Percentiles rank a stretch among this genome's conserved stretches.
These are phyloP conservation scores for Agrochola circellaris DNA, from an alignment of 2,888 invertebrate genomes.

Conservation along the genomic window DNA sequence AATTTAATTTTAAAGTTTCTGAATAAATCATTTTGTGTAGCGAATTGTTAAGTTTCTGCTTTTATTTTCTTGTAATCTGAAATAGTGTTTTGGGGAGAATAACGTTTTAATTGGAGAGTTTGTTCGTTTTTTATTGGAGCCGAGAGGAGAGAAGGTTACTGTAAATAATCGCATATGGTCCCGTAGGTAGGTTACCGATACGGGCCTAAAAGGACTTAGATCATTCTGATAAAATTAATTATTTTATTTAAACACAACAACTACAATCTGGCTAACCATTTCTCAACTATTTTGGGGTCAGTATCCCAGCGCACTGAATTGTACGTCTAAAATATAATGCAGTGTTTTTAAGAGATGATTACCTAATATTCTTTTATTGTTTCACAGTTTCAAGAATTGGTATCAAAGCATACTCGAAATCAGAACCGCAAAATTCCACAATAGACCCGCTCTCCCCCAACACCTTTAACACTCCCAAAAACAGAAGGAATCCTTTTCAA, in stretches of 20 bases:
- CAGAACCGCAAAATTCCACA: neutral
- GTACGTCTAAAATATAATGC: neutral
- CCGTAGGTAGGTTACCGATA: neutral
- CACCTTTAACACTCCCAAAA: neutral
- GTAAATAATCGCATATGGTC: neutral
- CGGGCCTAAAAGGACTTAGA: neutral
- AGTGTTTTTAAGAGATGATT: neutral
- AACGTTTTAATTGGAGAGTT: neutral
- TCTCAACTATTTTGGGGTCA: too few species aligned
- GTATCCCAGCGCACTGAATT: too few species aligned
- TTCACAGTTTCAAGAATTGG: too few species aligned
- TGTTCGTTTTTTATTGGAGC: neutral
- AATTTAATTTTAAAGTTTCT: constrained; percentile 59
- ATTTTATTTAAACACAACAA: neutral
- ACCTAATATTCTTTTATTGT: neutral
- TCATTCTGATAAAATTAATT: neutral
- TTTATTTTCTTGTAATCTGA: constrained; percentile 24
- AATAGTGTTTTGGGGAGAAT: neutral
- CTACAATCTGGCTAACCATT: too few species aligned
- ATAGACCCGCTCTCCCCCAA: neutral
- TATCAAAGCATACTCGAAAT: neutral
- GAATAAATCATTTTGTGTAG: constrained; percentile 47
- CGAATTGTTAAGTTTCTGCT: constrained; percentile 29
- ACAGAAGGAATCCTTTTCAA: neutral
- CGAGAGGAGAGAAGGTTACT: neutral